Evolutionary conservation across 2,113 vertebrate species (phyloP).

Genomic region (Callionymus lyra): DNA sequence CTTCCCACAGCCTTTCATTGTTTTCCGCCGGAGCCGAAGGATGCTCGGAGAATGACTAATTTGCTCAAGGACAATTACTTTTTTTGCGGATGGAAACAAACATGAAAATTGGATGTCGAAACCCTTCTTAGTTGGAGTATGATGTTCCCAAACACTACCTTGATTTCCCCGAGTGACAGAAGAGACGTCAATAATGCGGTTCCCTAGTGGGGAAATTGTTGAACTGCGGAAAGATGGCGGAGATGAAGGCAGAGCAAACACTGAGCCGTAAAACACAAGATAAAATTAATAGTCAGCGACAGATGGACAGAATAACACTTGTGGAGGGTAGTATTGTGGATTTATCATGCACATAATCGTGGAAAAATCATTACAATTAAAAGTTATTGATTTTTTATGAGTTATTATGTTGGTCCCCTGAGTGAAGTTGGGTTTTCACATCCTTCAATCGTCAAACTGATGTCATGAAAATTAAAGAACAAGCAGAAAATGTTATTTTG

Average conservation of each 20-base stretch:
- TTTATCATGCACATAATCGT: conserved; percentile 11
- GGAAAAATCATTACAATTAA: conserved; percentile 5
- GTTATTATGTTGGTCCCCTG: neutral
- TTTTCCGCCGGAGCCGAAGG: neutral
- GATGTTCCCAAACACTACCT: conserved; percentile 5
- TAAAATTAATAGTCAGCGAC: neutral
- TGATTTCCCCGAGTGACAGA: neutral
- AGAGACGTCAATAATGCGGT: neutral
- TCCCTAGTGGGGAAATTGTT: conserved; percentile 13
- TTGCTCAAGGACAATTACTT: conserved; percentile 11
- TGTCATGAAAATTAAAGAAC: conserved; percentile 8
- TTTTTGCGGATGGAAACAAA: neutral
- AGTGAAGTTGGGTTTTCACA: conserved; percentile 4
- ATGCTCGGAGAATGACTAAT: conserved; percentile 3
- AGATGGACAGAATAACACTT: conserved; percentile 8
- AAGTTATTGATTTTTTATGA: conserved; percentile 7
- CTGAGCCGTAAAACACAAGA: conserved; percentile 3
- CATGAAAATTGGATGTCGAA: neutral
- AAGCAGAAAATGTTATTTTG: conserved; percentile 10
- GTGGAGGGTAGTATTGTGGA: neutral
- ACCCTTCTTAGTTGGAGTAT: neutral
- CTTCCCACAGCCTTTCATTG: conserved; percentile 1
- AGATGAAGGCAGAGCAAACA: neutral
- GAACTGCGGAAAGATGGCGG: neutral
- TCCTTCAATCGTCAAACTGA: neutral